Base-by-base conservation (phyloP, 2,113 vertebrate species). In the Rhodinocichla rosea region DNA sequence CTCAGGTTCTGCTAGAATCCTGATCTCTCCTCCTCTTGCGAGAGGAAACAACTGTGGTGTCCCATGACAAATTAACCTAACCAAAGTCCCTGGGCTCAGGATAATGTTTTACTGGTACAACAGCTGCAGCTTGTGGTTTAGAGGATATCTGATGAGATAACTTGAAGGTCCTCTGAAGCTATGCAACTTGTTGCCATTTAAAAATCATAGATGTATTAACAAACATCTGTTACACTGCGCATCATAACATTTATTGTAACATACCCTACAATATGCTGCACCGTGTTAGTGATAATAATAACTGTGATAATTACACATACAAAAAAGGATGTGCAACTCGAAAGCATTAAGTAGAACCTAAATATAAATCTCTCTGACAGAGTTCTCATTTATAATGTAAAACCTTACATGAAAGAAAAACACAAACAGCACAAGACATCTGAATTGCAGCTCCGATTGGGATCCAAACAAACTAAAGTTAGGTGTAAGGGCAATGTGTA, bases 401-500 rank as follows among this genome's bases (percentile, higher is more conserved):
- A 98, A 98, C 95, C 83, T 89, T 91, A 88, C 95, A 94, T 53
- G 81, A 95, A 97, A 96, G 94, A 40, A 90, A 95, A 96, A 86
- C 64, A 96, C 59, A 87, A 95, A 95, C 82, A 91, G 52, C 82
- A 70, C 57, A 95, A 88, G 92, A 57, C 60, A 85, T 96, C 77
- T 94, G 96, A 97, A 97, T 95, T 95, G 88, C 87, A 95, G 90
- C 86, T 96, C 92, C 68, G 28, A 92, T 95, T 73, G 55, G 92
- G 80, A 93, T 82, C 85, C 91, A 87, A 92, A 96, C 84, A 96
- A 98, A 97, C 85, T 83, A 85, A 98, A 97, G 90, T 97, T 97
- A 96, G 94, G 83, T 94, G 85, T 95, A 94, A 97, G 97, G 95
- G 94, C 96, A 98, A 97, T 92, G 44, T 85, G 89, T 69, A 97